Evolutionary conservation across 2,888 invertebrate genomes (phyloP).

Genomic region (Anticlea derivata): DNA sequence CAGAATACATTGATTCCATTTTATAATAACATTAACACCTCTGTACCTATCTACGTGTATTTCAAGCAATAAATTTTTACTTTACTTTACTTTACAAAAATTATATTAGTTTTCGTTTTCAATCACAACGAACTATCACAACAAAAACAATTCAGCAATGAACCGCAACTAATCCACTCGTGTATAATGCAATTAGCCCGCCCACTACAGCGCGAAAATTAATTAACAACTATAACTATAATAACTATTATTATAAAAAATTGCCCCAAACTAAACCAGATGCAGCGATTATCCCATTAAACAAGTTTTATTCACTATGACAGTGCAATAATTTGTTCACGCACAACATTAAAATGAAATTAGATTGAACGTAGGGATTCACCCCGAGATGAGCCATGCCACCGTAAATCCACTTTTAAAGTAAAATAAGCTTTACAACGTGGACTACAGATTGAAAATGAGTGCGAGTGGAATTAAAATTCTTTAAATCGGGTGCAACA

Average conservation of each 20-base stretch:
- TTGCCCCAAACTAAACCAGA: conserved; percentile 60
- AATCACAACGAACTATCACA: conserved; percentile 39
- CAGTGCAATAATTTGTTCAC: conserved; percentile 80
- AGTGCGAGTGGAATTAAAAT: too few species aligned
- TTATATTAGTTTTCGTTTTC: conserved; percentile 13
- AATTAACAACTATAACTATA: conserved; percentile 67
- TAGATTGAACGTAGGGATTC: conserved; percentile 62
- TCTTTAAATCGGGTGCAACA: too few species aligned
- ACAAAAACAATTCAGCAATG: conserved; percentile 54
- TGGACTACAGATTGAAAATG: too few species aligned
- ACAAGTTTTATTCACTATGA: conserved; percentile 73
- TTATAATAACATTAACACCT: too few species aligned
- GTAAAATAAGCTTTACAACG: background rate
- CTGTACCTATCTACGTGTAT: too few species aligned
- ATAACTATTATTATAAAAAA: conserved; percentile 59
- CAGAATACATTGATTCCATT: too few species aligned
- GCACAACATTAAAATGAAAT: conserved; percentile 78
- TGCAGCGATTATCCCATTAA: conserved; percentile 74
- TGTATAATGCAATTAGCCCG: conserved; percentile 66
- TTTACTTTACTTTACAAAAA: background rate
- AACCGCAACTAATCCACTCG: conserved; percentile 62
- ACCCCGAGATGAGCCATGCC: background rate
- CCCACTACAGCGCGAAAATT: conserved; percentile 59
- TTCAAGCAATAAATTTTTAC: too few species aligned
- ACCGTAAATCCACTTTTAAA: background rate